phyloP scores from a whole-genome alignment of 1,140 invertebrate species.

The Parasteatoda tepidariorum region DNA sequence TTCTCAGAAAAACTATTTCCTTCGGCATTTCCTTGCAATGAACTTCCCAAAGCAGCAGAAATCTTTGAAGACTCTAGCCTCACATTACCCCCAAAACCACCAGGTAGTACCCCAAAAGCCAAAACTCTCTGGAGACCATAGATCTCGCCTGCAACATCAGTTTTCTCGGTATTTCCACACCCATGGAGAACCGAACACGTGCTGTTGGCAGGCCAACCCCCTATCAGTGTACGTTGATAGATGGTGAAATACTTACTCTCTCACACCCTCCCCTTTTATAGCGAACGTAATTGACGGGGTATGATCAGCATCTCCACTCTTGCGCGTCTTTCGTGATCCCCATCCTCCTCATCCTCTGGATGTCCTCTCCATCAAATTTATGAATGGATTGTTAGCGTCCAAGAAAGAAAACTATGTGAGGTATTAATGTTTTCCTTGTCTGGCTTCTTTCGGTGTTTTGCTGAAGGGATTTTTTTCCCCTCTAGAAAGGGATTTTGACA shows the following conservation, averaged over 20 bases:
- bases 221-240: not conserved
- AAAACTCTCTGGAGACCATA: not conserved
- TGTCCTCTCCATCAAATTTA: not conserved
- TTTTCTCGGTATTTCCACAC: slow-evolving; percentile 1
- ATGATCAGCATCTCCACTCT: not conserved
- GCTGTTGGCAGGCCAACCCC: not conserved
- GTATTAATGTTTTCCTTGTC: not conserved
- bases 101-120: not conserved
- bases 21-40: too few relatives aligned
- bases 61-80: not conserved
- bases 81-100: not conserved
- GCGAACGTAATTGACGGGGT: not conserved
- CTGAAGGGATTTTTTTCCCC: not conserved
- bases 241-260: not conserved
- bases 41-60: too few relatives aligned
- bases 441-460: not conserved
- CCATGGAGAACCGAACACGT: slow-evolving; percentile 6
- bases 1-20: too few relatives aligned
- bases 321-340: not conserved
- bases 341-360: not conserved
- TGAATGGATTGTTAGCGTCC: not conserved
- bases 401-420: not conserved
- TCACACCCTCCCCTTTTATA: not conserved
- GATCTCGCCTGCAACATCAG: not conserved
- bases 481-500: not conserved